A percentile compares a stretch with the other conserved stretches of the same genome.
Evolutionary conservation across 2,113 vertebrate species (phyloP).

Genomic region (Maccullochella peelii): DNA sequence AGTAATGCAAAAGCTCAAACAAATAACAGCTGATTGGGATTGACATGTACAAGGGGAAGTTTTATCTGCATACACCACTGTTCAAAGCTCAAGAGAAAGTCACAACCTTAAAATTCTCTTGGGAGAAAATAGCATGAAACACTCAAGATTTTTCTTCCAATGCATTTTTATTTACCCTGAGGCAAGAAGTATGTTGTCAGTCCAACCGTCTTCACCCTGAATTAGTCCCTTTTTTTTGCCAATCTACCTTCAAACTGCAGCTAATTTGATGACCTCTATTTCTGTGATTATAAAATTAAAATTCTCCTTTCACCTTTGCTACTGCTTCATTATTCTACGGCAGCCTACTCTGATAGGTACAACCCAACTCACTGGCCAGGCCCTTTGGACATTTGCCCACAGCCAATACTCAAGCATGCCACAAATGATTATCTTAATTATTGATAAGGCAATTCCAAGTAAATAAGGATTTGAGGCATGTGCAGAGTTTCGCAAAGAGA

Average conservation of each 20-base stretch:
- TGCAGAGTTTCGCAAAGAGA: neutral
- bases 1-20: conserved; percentile 30
- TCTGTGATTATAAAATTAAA: neutral
- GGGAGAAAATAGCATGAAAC: conserved; percentile 1
- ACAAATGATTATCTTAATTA: conserved; percentile 37
- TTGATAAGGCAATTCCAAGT: conserved; percentile 42
- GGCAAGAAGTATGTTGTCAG: neutral
- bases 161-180: conserved; percentile 30
- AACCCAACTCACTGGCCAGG: neutral
- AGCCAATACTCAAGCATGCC: conserved; percentile 12
- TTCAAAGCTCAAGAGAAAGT: conserved; percentile 6
- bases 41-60: conserved; percentile 5
- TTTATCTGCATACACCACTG: conserved; percentile 1
- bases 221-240: neutral
- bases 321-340: neutral
- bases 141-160: neutral
- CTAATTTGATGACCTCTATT: neutral
- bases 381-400: conserved; percentile 14
- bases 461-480: conserved; percentile 12
- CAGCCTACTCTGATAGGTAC: neutral
- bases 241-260: neutral
- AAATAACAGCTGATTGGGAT: conserved; percentile 33
- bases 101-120: neutral
- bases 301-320: neutral
- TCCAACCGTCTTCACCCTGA: neutral